These are phyloP conservation scores for Agriopis leucophaearia DNA, from an alignment of 2,888 invertebrate genomes.

Conservation along the genomic window DNA sequence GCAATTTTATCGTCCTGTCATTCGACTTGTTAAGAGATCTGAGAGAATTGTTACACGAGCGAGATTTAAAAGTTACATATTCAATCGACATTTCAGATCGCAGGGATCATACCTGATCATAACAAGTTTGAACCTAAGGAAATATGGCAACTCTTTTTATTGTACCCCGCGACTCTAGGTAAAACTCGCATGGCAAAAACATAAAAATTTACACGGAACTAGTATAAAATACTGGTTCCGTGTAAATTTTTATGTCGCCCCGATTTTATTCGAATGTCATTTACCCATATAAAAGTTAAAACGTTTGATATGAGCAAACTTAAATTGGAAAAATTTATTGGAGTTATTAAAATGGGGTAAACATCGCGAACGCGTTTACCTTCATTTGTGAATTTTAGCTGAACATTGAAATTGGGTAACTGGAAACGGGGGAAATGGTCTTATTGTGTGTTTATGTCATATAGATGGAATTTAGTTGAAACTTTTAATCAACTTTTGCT, in stretches of 20 bases:
- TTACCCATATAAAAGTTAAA: slow-evolving; percentile 63
- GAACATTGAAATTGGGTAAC: slow-evolving; percentile 34
- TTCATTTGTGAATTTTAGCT: slow-evolving; percentile 32
- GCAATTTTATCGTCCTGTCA: not conserved
- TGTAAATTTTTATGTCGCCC: slow-evolving; percentile 69
- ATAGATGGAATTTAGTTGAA: slow-evolving; percentile 17
- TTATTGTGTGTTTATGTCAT: slow-evolving; percentile 10
- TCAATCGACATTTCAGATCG: slow-evolving; percentile 53
- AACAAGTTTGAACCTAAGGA: slow-evolving; percentile 71
- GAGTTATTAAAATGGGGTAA: slow-evolving; percentile 52
- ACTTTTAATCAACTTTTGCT: slow-evolving; percentile 23
- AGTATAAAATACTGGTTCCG: slow-evolving; percentile 62
- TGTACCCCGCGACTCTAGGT: slow-evolving; percentile 52
- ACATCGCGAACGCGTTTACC: slow-evolving; percentile 42
- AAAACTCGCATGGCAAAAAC: slow-evolving; percentile 57
- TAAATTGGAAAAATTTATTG: slow-evolving; percentile 60
- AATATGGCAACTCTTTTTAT: slow-evolving; percentile 75
- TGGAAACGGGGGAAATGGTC: slow-evolving; percentile 31
- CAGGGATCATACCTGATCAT: slow-evolving; percentile 65
- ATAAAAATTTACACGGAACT: no score
- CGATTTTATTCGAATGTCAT: slow-evolving; percentile 62
- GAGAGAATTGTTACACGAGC: slow-evolving; percentile 49
- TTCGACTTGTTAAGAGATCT: slow-evolving; percentile 1
- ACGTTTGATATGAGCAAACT: slow-evolving; percentile 58
- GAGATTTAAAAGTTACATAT: slow-evolving; percentile 65